These are phyloP conservation scores for Capra hircus DNA, from an alignment of 2,113 vertebrate species.

Conservation along the genomic window DNA sequence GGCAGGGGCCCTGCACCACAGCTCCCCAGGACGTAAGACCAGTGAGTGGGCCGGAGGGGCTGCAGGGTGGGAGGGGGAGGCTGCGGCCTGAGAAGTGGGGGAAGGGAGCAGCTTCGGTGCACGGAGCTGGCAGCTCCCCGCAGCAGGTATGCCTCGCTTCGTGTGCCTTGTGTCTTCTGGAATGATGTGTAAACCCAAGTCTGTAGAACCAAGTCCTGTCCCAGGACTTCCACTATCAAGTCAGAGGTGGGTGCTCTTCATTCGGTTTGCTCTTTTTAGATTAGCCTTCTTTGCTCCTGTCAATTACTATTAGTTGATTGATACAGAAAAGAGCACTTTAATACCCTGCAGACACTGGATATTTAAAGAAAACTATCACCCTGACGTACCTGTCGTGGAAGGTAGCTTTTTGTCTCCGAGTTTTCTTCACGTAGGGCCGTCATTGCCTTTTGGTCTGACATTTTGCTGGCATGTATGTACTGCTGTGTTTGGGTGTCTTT, in stretches of 20 bases:
- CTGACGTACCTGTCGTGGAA: background rate
- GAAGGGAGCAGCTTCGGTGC: background rate
- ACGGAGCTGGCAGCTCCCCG: background rate
- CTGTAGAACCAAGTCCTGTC: background rate
- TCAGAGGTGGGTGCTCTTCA: constrained; percentile 17
- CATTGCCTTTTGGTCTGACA: constrained; percentile 34
- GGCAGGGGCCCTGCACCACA: constrained; percentile 90
- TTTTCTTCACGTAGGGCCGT: constrained; percentile 23
- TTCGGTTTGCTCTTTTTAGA: constrained; percentile 40
- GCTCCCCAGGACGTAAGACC: constrained; percentile 87
- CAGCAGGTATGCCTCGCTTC: constrained; percentile 13
- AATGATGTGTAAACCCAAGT: constrained; percentile 11
- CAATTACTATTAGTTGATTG: constrained; percentile 24
- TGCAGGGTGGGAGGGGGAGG: background rate
- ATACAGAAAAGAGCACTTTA: constrained; percentile 16
- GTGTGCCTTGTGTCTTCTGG: constrained; percentile 10
- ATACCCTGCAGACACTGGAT: background rate
- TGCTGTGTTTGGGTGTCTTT: constrained; percentile 25
- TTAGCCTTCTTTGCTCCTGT: background rate
- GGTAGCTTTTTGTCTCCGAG: constrained; percentile 45
- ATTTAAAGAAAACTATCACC: constrained; percentile 43
- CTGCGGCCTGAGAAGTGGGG: background rate
- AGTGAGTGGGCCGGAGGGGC: constrained; percentile 81
- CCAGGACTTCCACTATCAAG: background rate
- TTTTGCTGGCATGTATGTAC: constrained; percentile 48